Percentiles rank a stretch among this genome's conserved stretches.
phyloP scores from a whole-genome alignment of 2,888 invertebrate species.

The Loripinus fragilis region DNA sequence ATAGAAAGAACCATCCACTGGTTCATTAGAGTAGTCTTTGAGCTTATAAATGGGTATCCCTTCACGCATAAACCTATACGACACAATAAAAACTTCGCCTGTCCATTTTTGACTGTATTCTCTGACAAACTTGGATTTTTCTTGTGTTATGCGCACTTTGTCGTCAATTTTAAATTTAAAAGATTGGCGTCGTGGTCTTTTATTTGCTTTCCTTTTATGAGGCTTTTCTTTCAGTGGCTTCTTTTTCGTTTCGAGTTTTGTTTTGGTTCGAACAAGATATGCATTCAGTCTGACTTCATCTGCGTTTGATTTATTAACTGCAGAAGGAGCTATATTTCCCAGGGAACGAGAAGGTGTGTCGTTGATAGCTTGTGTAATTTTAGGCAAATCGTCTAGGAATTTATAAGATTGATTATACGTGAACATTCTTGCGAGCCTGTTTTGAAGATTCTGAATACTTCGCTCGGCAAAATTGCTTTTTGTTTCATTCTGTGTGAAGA shows the following conservation, averaged over 20 bases:
- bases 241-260: too few relatives aligned
- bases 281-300: too few relatives aligned
- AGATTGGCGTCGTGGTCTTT: too few relatives aligned
- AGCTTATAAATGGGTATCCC: background rate
- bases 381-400: too few relatives aligned
- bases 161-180: background rate
- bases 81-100: background rate
- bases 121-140: background rate
- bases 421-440: background rate
- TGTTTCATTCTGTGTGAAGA: constrained; percentile 37
- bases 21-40: background rate
- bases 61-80: background rate
- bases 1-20: background rate
- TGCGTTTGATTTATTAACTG: too few relatives aligned
- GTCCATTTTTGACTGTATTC: background rate
- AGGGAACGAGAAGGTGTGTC: too few relatives aligned
- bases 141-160: background rate
- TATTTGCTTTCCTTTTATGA: too few relatives aligned
- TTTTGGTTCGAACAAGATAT: too few relatives aligned
- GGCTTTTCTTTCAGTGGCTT: too few relatives aligned
- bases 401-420: too few relatives aligned
- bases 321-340: too few relatives aligned
- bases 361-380: too few relatives aligned
- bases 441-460: constrained; percentile 30
- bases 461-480: constrained; percentile 35